Base-by-base conservation (phyloP, 2,113 vertebrate genomes). In the Bambusicola thoracicus region DNA sequence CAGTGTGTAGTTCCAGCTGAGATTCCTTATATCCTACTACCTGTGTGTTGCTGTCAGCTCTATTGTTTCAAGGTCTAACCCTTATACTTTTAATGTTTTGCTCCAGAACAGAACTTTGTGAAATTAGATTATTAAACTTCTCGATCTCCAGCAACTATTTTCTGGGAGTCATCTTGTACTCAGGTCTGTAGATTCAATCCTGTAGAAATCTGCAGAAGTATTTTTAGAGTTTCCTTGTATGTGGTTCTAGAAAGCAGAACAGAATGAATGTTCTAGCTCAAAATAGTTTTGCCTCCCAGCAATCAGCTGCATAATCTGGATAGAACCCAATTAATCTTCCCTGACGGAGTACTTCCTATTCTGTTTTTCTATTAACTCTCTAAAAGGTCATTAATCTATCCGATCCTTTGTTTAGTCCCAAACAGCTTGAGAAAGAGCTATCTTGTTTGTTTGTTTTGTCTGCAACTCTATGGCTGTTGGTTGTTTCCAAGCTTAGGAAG, bases 361-460 rank as follows among this genome's bases (percentile, higher is more conserved):
- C 53, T 82, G n/a, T 56, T 94, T 85, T 85, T 68, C 29, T 34
- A 44, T 92, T 91, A 82, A 70, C 24, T 79, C 44, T 56, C 59
- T 80, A 87, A 90, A 87, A 87, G 29, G 21, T 86, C 86, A 63
- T 92, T 89, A 79, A 90, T 87, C 40, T 76, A 14, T 81, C 16
- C 76, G 30, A 66, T 89, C 40, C 36, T 84, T 89, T 69, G 10
- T 72, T 81, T 53, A 79, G 30, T 91, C 89, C 70, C 58, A 36
- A 79, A 79, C 74, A 92, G 21, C 83, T 81, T 92, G 58, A 29
- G 63, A 72, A 78, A 93, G 40, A 81, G 22, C 10, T 78, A n/a
- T 75, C 46, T 46, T 36, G 8, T 73, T 10, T 53, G 15, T 40
- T 40, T 78, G n/a, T 78, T 32, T 46, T 78, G 8, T 59, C 44